These are phyloP conservation scores for Dichetophora obliterata DNA, from an alignment of 2,888 invertebrate species.

Conservation along the genomic window DNA sequence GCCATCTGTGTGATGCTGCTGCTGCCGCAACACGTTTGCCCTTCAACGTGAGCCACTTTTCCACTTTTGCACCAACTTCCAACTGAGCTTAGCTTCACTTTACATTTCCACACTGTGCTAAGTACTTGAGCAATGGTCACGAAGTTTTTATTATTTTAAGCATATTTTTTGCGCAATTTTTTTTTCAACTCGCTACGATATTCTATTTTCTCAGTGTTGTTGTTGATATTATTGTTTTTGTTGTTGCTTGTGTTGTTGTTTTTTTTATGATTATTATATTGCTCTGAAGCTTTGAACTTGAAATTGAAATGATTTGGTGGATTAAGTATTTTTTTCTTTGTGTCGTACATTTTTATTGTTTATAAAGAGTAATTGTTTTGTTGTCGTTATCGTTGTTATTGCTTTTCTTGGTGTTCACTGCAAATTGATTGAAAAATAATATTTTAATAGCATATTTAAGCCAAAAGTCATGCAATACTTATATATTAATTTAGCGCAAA, in stretches of 20 bases:
- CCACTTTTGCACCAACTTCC: conserved; percentile 13
- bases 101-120: background rate
- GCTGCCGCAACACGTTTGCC: conserved; percentile 30
- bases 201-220: conserved; percentile 11
- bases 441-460: conserved; percentile 17
- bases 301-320: conserved; percentile 26
- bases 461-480: conserved; percentile 12
- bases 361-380: conserved; percentile 20
- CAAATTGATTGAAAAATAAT: conserved; percentile 32
- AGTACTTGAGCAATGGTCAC: conserved; percentile 10
- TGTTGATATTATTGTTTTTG: conserved; percentile 16
- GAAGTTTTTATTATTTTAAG: conserved; percentile 9
- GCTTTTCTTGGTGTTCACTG: background rate
- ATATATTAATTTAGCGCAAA: background rate
- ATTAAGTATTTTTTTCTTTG: conserved; percentile 1
- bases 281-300: conserved; percentile 33
- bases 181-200: background rate
- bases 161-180: background rate
- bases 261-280: conserved; percentile 9
- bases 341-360: conserved; percentile 13
- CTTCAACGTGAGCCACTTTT: conserved; percentile 38
- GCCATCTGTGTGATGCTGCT: conserved; percentile 33
- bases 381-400: background rate
- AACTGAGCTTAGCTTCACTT: background rate
- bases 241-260: conserved; percentile 5